Evolutionary conservation across 1,140 invertebrate genomes (phyloP).

Genomic region (Penaeus indicus): DNA sequence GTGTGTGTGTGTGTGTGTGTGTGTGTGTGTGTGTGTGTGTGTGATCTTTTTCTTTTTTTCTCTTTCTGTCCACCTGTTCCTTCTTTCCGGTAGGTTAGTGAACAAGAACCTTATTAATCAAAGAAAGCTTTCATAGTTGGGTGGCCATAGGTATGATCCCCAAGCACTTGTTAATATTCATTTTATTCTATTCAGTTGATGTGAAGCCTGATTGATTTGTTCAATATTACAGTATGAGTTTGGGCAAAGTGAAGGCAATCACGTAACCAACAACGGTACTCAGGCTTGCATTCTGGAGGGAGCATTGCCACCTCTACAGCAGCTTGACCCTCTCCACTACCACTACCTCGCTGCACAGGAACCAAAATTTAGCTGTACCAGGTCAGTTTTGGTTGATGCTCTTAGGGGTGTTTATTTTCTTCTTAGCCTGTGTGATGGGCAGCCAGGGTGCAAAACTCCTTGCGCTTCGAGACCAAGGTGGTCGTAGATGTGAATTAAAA

Average conservation of each 20-base stretch:
- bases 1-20: too few species aligned
- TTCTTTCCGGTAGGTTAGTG: not conserved
- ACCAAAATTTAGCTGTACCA: constrained; percentile 53
- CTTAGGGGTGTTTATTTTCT: too few species aligned
- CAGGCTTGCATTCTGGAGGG: constrained; percentile 52
- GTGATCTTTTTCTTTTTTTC: too few species aligned
- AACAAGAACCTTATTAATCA: not conserved
- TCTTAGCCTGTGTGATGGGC: not conserved
- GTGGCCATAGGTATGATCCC: too few species aligned
- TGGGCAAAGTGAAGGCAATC: constrained; percentile 38
- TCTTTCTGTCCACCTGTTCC: not conserved
- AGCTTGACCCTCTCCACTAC: constrained; percentile 52
- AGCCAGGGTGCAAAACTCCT: not conserved
- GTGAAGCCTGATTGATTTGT: not conserved
- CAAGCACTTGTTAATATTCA: too few species aligned
- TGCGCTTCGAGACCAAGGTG: too few species aligned
- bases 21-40: too few species aligned
- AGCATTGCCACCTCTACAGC: constrained; percentile 50
- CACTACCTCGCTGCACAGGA: constrained; percentile 51
- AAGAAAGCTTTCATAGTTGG: too few species aligned
- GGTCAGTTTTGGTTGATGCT: constrained; percentile 12
- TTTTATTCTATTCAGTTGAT: not conserved
- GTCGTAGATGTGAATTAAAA: too few species aligned
- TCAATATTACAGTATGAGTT: constrained; percentile 44
- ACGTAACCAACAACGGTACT: constrained; percentile 14